Base-by-base conservation (phyloP, 2,113 vertebrate species). In the Scomber colias region DNA sequence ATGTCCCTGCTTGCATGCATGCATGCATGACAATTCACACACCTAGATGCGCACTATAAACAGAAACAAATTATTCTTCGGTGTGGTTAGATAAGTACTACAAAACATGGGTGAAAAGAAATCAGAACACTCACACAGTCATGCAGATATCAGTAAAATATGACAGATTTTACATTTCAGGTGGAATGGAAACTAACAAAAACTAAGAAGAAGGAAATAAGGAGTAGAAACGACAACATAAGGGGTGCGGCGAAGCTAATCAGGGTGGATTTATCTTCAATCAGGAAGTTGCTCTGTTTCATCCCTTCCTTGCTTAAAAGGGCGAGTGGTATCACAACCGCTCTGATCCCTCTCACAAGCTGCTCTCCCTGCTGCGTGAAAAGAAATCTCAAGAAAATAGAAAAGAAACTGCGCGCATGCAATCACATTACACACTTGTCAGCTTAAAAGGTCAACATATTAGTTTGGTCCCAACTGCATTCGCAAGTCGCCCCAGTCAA, bases 381-480 rank as follows among this genome's bases (percentile, higher is more conserved):
- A 87, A 81, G 40, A 49, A 87, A 85, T 71, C 70, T 78, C 46
- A 7, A 72, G 84, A 84, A 88, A 86, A 90, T 70, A 65, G 65
- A 72, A 87, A 89, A 27, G 19, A 65, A 73, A 46, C 55, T 15
- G 56, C 11, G 49, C 21, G 64, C 67, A 17, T 61, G 74, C 86
- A 89, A 92, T 92, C 93, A 81, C 88, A 94, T 94, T 92, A 92
- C 77, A 89, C 89, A 92, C 89, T 88, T 92, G 93, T 90, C 93
- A 91, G 66, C 89, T 93, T 91, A 81, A 93, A 94, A 94, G 92
- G 93, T 94, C 93, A 93, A 64, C 85, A 76, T 85, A 89, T 94
- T 92, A 90, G 87, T 87, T 90, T 74, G 76, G 71, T 75, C 61
- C 64, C 69, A 46, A 59, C 45, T 13, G 45, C 72, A 65, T 84